A percentile compares a stretch with the other conserved stretches of the same genome.
Conservation (phyloP, 1,140 invertebrate species). For the Steinernema khuongi region DNA sequence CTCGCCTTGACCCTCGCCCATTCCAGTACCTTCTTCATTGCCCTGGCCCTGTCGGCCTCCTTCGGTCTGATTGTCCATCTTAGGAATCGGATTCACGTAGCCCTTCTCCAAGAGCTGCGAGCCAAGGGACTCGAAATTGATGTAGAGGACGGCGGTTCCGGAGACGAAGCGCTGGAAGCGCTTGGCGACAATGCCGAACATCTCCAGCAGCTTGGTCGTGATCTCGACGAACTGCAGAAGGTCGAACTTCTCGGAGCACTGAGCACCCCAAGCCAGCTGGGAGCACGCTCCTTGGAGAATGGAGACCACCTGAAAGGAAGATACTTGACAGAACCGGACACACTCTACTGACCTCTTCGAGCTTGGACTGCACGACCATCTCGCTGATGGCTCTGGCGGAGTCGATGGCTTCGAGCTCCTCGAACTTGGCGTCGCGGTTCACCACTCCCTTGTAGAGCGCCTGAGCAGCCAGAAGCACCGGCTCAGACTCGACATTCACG, state of each 20-base stretch:
- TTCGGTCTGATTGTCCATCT: conserved; percentile 67
- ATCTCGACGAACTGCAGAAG: neutral
- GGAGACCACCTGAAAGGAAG: neutral
- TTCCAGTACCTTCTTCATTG: conserved; percentile 42
- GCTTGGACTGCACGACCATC: neutral
- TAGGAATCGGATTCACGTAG: conserved; percentile 79
- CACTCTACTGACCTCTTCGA: neutral
- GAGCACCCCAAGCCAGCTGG: neutral
- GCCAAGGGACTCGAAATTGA: conserved; percentile 27
- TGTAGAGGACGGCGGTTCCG: conserved; percentile 22
- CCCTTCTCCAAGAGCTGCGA: conserved; percentile 63
- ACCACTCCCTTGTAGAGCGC: conserved; percentile 27
- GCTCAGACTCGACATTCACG: neutral
- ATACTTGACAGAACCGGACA: neutral
- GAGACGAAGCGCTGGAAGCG: neutral
- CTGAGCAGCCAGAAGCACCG: conserved; percentile 24
- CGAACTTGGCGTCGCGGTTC: neutral
- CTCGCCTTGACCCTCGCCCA: conserved; percentile 60
- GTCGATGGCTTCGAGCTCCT: neutral
- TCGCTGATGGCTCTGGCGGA: neutral
- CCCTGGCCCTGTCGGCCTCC: conserved; percentile 52
- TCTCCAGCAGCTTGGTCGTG: neutral
- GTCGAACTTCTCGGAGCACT: neutral
- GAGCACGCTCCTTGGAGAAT: neutral
- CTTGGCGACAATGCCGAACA: neutral